Conservation (phyloP, 2,888 invertebrate species). For the Megastigmus dorsalis region DNA sequence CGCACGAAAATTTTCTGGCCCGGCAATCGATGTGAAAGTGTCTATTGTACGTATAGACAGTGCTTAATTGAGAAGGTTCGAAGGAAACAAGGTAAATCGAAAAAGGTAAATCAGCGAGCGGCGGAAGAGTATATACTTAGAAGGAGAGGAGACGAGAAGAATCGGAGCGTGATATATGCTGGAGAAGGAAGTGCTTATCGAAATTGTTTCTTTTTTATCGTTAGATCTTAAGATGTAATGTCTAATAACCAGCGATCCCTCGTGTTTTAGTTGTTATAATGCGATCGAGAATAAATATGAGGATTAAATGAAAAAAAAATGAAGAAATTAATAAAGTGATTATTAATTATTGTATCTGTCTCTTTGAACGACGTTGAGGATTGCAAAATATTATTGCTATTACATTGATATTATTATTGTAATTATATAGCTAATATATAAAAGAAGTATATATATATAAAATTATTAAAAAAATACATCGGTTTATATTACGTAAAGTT, state of each 20-base stretch:
- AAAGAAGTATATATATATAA: conserved; percentile 47
- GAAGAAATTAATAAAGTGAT: conserved; percentile 60
- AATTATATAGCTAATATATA: conserved; percentile 56
- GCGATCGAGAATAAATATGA: conserved; percentile 58
- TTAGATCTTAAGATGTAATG: conserved; percentile 67
- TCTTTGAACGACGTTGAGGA: conserved; percentile 68
- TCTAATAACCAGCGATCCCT: conserved; percentile 65
- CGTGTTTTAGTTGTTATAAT: conserved; percentile 67
- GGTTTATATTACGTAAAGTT: conserved; percentile 55
- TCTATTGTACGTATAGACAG: conserved; percentile 48
- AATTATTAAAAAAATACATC: conserved; percentile 52
- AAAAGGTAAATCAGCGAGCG: no score
- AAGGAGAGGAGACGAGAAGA: conserved; percentile 11
- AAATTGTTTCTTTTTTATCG: conserved; percentile 67
- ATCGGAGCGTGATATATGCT: conserved; percentile 37
- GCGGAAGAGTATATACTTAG: no score
- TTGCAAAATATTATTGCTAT: conserved; percentile 70
- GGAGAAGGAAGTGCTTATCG: conserved; percentile 61
- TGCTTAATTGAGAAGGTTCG: conserved; percentile 43
- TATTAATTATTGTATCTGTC: conserved; percentile 66
- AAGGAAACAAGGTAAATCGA: conserved; percentile 17
- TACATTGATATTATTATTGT: conserved; percentile 62
- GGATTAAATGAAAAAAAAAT: conserved; percentile 51
- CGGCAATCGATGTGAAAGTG: conserved; percentile 48
- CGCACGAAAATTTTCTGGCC: conserved; percentile 46